Conservation (phyloP, 1,140 invertebrate species). For the Saxidomus purpurata region DNA sequence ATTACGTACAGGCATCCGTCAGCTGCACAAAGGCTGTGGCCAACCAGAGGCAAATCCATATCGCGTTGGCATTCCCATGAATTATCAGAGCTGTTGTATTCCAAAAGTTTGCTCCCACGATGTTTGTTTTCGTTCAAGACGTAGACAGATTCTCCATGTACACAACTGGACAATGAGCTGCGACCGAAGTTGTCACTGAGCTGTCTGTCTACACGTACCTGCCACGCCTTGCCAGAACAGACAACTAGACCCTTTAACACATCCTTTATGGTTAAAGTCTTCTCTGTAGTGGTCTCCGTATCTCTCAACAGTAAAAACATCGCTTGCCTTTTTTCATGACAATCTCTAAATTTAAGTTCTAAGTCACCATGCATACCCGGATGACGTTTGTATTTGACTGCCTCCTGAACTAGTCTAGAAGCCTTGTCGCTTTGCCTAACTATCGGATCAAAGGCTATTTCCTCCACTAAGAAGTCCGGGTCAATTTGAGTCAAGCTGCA, state of each 20-base stretch:
- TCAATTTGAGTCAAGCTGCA: conserved; percentile 52
- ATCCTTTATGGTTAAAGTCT: not conserved
- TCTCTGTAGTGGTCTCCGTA: not conserved
- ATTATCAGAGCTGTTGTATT: not conserved
- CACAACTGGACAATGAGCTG: not conserved
- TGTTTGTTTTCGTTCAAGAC: not conserved
- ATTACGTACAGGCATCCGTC: conserved; percentile 45
- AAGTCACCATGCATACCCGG: conserved; percentile 41
- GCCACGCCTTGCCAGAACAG: not conserved
- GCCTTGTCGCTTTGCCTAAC: conserved; percentile 34
- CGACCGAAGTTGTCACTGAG: not conserved
- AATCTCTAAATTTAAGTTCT: conserved; percentile 28
- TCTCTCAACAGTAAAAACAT: not conserved
- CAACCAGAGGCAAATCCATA: not conserved
- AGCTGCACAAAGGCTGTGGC: conserved; percentile 15
- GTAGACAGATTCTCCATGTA: conserved; percentile 27
- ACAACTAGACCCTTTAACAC: not conserved
- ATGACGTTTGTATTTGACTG: conserved; percentile 15
- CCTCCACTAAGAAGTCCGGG: conserved; percentile 18
- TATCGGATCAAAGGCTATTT: conserved; percentile 29
- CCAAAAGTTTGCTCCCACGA: not conserved
- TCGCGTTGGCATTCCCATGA: not conserved
- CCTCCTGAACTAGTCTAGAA: conserved; percentile 29
- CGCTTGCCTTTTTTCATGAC: conserved; percentile 31
- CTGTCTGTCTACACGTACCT: not conserved